Conservation (phyloP, 2,888 invertebrate genomes). For the Aromia moschata region DNA sequence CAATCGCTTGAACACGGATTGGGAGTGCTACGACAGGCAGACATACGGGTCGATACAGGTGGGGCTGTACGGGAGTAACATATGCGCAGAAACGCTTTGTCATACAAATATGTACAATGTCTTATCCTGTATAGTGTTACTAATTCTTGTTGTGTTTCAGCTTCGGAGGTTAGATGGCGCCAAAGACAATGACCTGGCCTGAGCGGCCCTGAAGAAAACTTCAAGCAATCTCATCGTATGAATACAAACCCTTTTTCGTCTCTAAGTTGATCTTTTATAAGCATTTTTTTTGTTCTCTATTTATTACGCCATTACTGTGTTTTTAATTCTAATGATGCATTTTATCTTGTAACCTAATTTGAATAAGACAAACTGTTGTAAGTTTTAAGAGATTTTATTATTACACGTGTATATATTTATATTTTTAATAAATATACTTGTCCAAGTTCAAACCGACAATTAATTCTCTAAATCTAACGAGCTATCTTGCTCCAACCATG, state of each 20-base stretch:
- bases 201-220: too few relatives aligned
- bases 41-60: too few relatives aligned
- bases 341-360: conserved; percentile 12
- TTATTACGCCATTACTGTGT: conserved; percentile 20
- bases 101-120: too few relatives aligned
- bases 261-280: conserved; percentile 11
- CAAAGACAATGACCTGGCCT: conserved; percentile 43
- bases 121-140: too few relatives aligned
- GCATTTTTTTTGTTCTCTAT: conserved; percentile 16
- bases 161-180: conserved; percentile 45
- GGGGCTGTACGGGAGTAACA: too few relatives aligned
- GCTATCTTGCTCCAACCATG: too few relatives aligned
- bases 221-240: conserved; percentile 7
- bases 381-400: conserved; percentile 21
- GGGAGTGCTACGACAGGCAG: too few relatives aligned
- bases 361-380: conserved; percentile 20
- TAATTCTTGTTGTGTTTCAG: conserved; percentile 36
- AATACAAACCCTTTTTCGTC: conserved; percentile 6
- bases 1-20: too few relatives aligned
- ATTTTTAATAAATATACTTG: conserved; percentile 25
- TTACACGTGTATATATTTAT: conserved; percentile 21
- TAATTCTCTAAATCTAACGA: too few relatives aligned
- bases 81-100: too few relatives aligned
- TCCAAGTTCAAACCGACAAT: not conserved
- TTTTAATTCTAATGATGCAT: conserved; percentile 15